Conservation (phyloP, 2,888 invertebrate species). For the Metalampra italica region DNA sequence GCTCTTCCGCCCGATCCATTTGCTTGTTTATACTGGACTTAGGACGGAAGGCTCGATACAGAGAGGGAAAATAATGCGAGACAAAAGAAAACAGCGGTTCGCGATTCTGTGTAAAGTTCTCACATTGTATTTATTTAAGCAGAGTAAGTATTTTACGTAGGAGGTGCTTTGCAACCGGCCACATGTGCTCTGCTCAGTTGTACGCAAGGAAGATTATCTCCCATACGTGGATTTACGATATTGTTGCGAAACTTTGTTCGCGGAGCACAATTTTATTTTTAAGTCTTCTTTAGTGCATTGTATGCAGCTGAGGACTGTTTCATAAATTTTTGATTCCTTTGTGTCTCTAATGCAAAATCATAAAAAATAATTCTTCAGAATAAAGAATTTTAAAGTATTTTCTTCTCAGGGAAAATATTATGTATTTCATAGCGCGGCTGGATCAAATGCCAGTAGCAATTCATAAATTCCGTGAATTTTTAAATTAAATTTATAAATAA, state of each 20-base stretch:
- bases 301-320: background rate
- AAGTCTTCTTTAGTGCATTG: background rate
- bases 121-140: conserved; percentile 19
- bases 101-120: conserved; percentile 29
- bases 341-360: too few species aligned
- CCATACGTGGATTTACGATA: background rate
- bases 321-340: background rate
- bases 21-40: conserved; percentile 72
- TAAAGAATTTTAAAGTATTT: too few species aligned
- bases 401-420: too few species aligned
- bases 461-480: too few species aligned
- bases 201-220: conserved; percentile 1
- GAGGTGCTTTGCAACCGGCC: background rate
- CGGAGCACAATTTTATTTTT: background rate
- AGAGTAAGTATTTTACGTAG: background rate
- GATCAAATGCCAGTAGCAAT: too few species aligned
- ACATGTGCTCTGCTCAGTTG: conserved; percentile 3
- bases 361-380: too few species aligned
- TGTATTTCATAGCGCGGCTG: too few species aligned
- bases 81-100: conserved; percentile 23
- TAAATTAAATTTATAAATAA: too few species aligned
- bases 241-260: background rate
- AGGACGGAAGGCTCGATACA: conserved; percentile 28
- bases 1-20: conserved; percentile 72
- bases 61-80: conserved; percentile 11